These are phyloP conservation scores for Lathamus discolor DNA, from an alignment of 2,113 vertebrate species.

Conservation along the genomic window DNA sequence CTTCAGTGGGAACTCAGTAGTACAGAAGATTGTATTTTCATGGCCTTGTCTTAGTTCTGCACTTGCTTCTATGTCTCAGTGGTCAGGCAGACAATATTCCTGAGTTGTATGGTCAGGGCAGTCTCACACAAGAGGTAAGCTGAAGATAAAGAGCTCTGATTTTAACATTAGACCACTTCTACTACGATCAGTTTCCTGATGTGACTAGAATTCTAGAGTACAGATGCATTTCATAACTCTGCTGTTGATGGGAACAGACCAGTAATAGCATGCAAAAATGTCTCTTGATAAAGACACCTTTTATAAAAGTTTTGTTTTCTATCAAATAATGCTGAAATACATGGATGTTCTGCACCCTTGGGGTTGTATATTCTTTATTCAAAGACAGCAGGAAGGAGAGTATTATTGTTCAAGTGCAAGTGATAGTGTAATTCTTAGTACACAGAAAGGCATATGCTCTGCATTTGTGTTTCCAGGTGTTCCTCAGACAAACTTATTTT, in stretches of 20 bases:
- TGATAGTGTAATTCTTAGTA: not conserved
- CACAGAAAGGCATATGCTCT: not conserved
- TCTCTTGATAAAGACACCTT: not conserved
- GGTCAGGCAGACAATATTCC: not conserved
- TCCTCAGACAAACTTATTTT: not conserved
- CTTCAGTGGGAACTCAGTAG: not conserved
- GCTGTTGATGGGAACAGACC: not conserved
- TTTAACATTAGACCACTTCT: not conserved
- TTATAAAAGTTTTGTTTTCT: not conserved
- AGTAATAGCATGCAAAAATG: not conserved
- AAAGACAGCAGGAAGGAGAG: not conserved
- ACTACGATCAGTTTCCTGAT: not conserved
- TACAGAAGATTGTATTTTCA: not conserved
- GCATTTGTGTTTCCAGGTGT: not conserved
- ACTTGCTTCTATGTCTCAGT: not conserved
- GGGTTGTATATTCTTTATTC: not conserved
- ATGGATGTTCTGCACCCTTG: not conserved
- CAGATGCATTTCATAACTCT: not conserved
- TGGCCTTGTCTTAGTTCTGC: not conserved
- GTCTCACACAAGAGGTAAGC: not conserved
- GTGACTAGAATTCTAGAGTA: not conserved
- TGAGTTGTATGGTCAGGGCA: not conserved
- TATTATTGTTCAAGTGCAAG: not conserved
- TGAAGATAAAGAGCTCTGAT: not conserved
- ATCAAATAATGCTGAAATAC: not conserved